These are phyloP conservation scores for Aplodontia rufa DNA, from an alignment of 2,113 vertebrate genomes.

Conservation along the genomic window DNA sequence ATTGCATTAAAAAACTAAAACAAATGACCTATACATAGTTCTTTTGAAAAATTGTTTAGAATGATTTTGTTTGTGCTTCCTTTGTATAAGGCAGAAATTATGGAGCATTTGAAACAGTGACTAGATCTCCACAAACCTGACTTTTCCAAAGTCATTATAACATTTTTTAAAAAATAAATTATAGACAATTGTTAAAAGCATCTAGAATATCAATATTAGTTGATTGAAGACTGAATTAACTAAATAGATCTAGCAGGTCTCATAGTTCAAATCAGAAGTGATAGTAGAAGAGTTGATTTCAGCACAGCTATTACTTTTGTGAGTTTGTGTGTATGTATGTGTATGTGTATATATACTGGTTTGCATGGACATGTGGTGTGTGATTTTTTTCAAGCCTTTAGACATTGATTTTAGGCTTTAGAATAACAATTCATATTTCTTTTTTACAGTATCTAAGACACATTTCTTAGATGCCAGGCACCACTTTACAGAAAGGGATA, in stretches of 20 bases:
- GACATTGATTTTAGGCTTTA: not conserved
- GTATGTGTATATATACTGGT: rapidly evolving
- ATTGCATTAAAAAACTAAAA: not conserved
- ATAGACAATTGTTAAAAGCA: not conserved
- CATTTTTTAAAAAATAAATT: not conserved
- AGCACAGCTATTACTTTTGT: not conserved
- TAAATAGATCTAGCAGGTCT: not conserved
- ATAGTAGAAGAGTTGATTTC: not conserved
- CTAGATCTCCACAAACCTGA: not conserved
- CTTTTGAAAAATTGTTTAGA: not conserved
- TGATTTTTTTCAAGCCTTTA: not conserved
- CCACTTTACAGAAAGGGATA: not conserved
- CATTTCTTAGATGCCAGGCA: not conserved
- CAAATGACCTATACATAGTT: not conserved
- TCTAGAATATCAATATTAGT: not conserved
- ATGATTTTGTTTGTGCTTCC: not conserved
- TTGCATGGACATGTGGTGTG: not conserved
- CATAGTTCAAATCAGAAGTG: not conserved
- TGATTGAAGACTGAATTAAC: not conserved
- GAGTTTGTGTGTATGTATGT: not conserved
- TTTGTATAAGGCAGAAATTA: not conserved
- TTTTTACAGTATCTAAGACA: not conserved
- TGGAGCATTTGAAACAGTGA: not conserved
- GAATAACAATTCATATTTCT: not conserved
- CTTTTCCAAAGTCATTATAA: not conserved